Percentiles rank a stretch among this genome's conserved stretches.
These are phyloP conservation scores for Drosophila subquinaria DNA, from an alignment of 2,888 invertebrate species.

Conservation along the genomic window DNA sequence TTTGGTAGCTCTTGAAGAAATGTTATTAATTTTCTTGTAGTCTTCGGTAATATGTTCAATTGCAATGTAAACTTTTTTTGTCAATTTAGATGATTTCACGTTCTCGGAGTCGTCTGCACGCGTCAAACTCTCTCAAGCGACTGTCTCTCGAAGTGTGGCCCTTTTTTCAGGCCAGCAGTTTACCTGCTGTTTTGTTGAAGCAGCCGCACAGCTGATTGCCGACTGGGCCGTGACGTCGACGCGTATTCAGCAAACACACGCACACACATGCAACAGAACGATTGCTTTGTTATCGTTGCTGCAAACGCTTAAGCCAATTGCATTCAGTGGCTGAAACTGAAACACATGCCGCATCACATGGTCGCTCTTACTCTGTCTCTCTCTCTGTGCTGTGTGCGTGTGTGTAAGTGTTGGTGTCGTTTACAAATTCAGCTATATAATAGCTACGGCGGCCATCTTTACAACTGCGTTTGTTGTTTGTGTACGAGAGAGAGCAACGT, in stretches of 20 bases:
- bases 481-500: conserved; percentile 39
- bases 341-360: conserved; percentile 62
- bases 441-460: conserved; percentile 78
- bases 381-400: conserved; percentile 19
- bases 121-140: conserved; percentile 80
- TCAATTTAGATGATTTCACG: not conserved
- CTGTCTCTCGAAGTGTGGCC: conserved; percentile 56
- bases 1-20: not conserved
- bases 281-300: conserved; percentile 51
- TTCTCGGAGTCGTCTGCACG: conserved; percentile 52
- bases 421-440: conserved; percentile 76
- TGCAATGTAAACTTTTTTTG: not conserved
- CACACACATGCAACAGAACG: not conserved
- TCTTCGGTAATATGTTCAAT: not conserved
- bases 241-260: conserved; percentile 58
- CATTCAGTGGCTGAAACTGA: conserved; percentile 63
- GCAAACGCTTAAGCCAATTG: conserved; percentile 76
- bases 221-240: conserved; percentile 60
- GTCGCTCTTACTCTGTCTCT: conserved; percentile 32
- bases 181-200: conserved; percentile 66
- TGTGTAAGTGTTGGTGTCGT: conserved; percentile 50
- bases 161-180: conserved; percentile 49
- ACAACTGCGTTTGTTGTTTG: conserved; percentile 68
- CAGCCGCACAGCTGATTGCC: conserved; percentile 70
- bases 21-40: not conserved